Evolutionary conservation across 2,888 invertebrate species (phyloP).

Genomic region (Caradrina clavipalpis): DNA sequence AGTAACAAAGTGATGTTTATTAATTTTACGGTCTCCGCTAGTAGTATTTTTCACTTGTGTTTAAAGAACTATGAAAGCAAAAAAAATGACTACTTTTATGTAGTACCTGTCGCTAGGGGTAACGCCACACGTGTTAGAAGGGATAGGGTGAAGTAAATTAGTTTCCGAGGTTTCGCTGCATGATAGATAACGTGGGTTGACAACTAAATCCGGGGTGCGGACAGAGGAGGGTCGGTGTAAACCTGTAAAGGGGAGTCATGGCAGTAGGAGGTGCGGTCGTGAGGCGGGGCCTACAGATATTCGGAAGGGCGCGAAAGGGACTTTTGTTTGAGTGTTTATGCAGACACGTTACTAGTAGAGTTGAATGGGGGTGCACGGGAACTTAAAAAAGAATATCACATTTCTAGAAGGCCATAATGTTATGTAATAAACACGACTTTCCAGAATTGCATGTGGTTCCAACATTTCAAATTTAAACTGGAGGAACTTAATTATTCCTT

Average conservation of each 20-base stretch:
- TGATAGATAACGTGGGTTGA: background rate
- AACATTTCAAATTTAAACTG: background rate
- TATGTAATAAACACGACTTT: background rate
- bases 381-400: background rate
- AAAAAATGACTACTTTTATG: too few relatives aligned
- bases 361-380: background rate
- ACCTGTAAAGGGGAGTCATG: conserved; percentile 4
- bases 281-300: conserved; percentile 30
- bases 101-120: too few relatives aligned
- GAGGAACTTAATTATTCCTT: too few relatives aligned
- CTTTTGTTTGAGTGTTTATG: conserved; percentile 10
- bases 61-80: too few relatives aligned
- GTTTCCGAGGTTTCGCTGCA: background rate
- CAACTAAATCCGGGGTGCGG: background rate
- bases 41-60: too few relatives aligned
- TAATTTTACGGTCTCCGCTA: too few relatives aligned
- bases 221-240: background rate
- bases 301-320: conserved; percentile 13
- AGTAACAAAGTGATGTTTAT: too few relatives aligned
- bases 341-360: background rate
- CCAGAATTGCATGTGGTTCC: background rate
- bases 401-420: background rate
- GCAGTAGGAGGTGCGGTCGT: conserved; percentile 12
- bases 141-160: too few relatives aligned
- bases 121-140: background rate